phyloP scores from a whole-genome alignment of 1,140 invertebrate species.

The Sinella curviseta region DNA sequence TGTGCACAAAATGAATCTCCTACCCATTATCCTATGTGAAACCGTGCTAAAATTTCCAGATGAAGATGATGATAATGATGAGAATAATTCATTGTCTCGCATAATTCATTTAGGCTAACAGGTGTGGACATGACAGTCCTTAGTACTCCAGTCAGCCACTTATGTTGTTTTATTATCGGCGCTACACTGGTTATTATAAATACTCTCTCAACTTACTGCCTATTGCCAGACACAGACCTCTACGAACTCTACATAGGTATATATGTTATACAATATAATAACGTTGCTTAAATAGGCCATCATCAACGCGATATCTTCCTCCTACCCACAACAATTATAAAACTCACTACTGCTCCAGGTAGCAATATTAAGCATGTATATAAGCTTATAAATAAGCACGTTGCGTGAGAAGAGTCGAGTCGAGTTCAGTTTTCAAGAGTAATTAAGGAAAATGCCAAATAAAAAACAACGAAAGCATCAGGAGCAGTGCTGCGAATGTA shows the following conservation, averaged over 20 bases:
- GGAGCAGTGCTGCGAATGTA: no score
- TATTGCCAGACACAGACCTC: no score
- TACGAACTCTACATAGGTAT: no score
- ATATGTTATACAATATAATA: not conserved
- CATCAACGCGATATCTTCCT: not conserved
- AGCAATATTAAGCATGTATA: not conserved
- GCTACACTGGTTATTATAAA: not conserved
- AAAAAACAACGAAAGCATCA: not conserved
- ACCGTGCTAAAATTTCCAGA: not conserved
- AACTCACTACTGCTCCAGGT: not conserved
- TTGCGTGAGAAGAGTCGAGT: constrained; percentile 9
- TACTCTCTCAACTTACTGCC: not conserved
- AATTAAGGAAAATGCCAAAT: constrained; percentile 20
- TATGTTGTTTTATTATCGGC: not conserved
- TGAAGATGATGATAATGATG: not conserved
- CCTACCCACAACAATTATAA: not conserved
- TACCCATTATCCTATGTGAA: not conserved
- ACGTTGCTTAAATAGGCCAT: not conserved
- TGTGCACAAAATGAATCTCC: no score
- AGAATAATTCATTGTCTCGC: constrained; percentile 23
- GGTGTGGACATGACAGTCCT: constrained; percentile 16
- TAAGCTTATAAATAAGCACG: not conserved
- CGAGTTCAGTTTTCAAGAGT: not conserved
- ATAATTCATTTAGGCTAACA: constrained; percentile 23
- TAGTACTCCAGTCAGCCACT: constrained; percentile 6